Base-by-base conservation (phyloP, 2,888 invertebrate species). In the Pollenia amentaria region DNA sequence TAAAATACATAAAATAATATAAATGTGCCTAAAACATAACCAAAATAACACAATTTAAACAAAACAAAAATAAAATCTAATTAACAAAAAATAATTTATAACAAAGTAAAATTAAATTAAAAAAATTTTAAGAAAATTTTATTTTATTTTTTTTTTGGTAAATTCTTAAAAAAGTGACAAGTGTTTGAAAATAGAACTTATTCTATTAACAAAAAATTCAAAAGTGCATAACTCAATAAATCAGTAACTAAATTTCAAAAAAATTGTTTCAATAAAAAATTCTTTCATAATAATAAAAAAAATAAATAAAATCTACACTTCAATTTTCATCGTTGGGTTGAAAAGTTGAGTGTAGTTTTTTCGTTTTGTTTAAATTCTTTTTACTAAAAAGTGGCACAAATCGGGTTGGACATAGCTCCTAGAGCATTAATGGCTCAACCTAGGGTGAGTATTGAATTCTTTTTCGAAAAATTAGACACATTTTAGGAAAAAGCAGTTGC, bases 361-460 rank as follows among this genome's bases (percentile, higher is more conserved):
- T 77, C 72, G 21, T 60, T 85, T 77, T 48, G 69, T 62, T 84
- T 44, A 73, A 80, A 87, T 57, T 80, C 55, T 46, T 87, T 72
- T 67, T 48, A 80, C 65, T 84, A 77, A 92, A 94, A 93, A 93
- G 93, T 93, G 93, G 93, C 93, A 93, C 93, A 93, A 92, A 91
- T 93, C 92, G 93, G 93, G 92, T 91, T 94, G 92, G 93, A 93
- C 91, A 90, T 92, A 92, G 93, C 93, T 93, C 93, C 93, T 91
- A 93, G 93, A 94, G 94, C 93, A 93, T 93, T 93, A 91, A 93
- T 93, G 93, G 93, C 93, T 94, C 93, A 93, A 92, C 94, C 93
- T 91, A 93, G 93, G 93, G 93, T 93, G 91, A 93, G 94, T 93
- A 88, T 44, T 64, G 29, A 44, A 2, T 16, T 51, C 16, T 53